phyloP scores from a whole-genome alignment of 1,140 invertebrate genomes.

The Anthonomus grandis region DNA sequence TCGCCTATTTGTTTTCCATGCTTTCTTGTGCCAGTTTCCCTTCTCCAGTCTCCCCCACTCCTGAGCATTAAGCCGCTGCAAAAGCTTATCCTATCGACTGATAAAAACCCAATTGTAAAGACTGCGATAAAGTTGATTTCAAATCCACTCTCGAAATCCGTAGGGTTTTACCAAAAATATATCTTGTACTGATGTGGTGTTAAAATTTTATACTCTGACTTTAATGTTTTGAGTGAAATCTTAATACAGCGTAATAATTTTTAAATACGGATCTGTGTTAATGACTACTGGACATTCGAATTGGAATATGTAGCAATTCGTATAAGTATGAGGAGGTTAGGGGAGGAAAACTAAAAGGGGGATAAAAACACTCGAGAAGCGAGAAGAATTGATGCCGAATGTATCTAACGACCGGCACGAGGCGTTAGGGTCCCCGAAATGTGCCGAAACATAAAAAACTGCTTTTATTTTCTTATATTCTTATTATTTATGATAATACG shows the following conservation, averaged over 20 bases:
- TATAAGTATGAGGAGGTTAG: constrained; percentile 5
- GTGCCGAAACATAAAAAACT: constrained; percentile 33
- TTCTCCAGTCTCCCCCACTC: constrained; percentile 1
- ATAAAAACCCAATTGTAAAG: constrained; percentile 31
- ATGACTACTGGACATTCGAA: constrained; percentile 20
- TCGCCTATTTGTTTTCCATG: constrained; percentile 4
- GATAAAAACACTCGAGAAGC: constrained; percentile 26
- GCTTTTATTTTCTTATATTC: constrained; percentile 33
- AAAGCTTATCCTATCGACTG: constrained; percentile 30
- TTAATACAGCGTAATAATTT: too few relatives aligned
- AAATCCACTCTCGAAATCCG: constrained; percentile 25
- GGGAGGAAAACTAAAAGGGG: neutral
- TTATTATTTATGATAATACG: constrained; percentile 34
- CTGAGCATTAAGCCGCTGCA: constrained; percentile 24
- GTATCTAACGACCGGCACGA: constrained; percentile 33
- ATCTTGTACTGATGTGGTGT: too few relatives aligned
- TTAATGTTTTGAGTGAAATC: too few relatives aligned
- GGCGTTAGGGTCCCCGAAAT: constrained; percentile 27
- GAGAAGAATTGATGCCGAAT: constrained; percentile 36
- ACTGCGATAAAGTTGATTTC: constrained; percentile 30
- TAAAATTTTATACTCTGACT: too few relatives aligned
- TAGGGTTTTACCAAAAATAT: constrained; percentile 25
- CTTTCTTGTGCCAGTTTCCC: neutral
- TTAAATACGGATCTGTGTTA: constrained; percentile 1
- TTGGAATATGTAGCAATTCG: constrained; percentile 11